A percentile compares a stretch with the other conserved stretches of the same genome.
Conservation (phyloP, 2,113 vertebrate species). For the Paralichthys olivaceus region DNA sequence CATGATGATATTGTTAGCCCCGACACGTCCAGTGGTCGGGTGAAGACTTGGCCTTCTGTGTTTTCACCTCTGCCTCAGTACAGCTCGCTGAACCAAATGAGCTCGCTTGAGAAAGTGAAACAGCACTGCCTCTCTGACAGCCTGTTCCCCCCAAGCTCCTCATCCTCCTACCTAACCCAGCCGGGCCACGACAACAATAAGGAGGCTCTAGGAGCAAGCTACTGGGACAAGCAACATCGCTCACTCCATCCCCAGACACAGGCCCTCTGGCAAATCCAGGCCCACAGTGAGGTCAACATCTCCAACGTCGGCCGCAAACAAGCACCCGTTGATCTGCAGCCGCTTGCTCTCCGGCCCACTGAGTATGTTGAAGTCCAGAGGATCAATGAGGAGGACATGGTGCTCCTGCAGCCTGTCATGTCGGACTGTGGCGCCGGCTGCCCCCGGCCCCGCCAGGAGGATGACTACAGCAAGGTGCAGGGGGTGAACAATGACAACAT, state of each 20-base stretch:
- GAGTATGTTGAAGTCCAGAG: constrained; percentile 93
- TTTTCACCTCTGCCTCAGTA: constrained; percentile 71
- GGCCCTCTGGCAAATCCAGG: constrained; percentile 40
- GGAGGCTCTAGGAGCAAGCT: constrained; percentile 10
- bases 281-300: constrained; percentile 56
- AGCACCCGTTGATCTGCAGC: background rate
- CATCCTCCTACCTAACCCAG: constrained; percentile 56
- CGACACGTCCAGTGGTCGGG: constrained; percentile 61
- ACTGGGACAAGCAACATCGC: constrained; percentile 35
- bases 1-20: constrained; percentile 48
- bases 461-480: constrained; percentile 91
- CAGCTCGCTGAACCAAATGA: constrained; percentile 37
- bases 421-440: constrained; percentile 59
- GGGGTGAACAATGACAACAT: constrained; percentile 79
- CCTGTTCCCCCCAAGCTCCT: constrained; percentile 30
- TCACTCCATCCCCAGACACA: constrained; percentile 18
- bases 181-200: background rate
- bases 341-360: constrained; percentile 66
- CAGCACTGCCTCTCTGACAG: constrained; percentile 58
- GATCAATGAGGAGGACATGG: constrained; percentile 81
- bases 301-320: constrained; percentile 4
- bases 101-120: constrained; percentile 58
- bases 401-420: constrained; percentile 81
- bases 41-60: constrained; percentile 83
- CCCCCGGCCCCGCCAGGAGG: constrained; percentile 16